These are phyloP conservation scores for Eristalis pertinax DNA, from an alignment of 2,888 invertebrate genomes.

Conservation along the genomic window DNA sequence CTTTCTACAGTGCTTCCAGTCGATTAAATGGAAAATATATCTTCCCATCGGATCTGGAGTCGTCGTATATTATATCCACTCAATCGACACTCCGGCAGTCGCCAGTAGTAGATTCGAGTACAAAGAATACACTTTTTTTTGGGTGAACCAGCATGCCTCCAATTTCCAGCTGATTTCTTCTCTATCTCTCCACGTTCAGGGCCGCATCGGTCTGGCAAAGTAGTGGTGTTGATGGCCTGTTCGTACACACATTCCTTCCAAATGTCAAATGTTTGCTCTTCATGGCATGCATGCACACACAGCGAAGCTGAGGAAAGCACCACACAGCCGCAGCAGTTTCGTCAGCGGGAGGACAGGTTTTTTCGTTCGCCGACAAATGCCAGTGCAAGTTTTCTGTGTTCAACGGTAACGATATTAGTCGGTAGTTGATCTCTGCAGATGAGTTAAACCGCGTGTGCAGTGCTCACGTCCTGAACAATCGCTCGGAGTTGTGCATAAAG, in stretches of 20 bases:
- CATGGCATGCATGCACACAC: not conserved
- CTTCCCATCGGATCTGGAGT: not conserved
- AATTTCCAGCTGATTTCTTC: constrained; percentile 1
- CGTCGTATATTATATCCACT: constrained; percentile 1
- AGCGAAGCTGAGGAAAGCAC: constrained; percentile 51
- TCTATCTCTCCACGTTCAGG: not conserved
- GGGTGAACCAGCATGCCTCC: not conserved
- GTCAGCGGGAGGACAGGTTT: constrained; percentile 63
- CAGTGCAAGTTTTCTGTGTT: constrained; percentile 1
- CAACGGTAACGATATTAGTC: not conserved
- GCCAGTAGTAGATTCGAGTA: not conserved
- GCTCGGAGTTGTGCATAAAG: not conserved
- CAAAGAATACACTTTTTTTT: not conserved
- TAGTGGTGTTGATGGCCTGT: not conserved
- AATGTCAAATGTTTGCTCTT: constrained; percentile 46
- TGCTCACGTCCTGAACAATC: not conserved
- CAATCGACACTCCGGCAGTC: not conserved
- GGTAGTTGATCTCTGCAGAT: not conserved
- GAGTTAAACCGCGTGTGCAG: not conserved
- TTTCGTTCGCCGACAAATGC: constrained; percentile 2
- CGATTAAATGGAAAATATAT: not conserved
- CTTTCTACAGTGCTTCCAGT: constrained; percentile 18
- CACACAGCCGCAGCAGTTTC: constrained; percentile 59
- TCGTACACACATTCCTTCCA: constrained; percentile 27
- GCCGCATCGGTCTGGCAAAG: not conserved